Conservation (phyloP, 2,888 invertebrate genomes). For the Troides oblongomaculatus region DNA sequence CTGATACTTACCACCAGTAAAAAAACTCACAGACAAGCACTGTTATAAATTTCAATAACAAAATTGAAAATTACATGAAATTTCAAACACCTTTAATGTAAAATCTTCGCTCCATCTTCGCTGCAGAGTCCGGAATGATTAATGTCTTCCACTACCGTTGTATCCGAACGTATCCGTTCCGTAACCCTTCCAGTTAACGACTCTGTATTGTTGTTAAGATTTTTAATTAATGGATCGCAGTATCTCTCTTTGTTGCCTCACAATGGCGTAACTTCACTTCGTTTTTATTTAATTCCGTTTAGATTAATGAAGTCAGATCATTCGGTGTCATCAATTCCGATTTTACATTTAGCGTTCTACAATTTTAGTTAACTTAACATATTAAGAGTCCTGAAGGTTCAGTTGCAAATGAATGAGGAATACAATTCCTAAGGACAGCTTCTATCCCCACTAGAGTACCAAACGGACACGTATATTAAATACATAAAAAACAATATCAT, state of each 20-base stretch:
- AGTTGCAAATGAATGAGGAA: too few relatives aligned
- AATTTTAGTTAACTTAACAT: too few relatives aligned
- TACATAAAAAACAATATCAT: too few relatives aligned
- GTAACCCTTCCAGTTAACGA: constrained; percentile 42
- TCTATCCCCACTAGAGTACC: too few relatives aligned
- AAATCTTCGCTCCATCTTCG: constrained; percentile 27
- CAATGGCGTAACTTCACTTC: constrained; percentile 38
- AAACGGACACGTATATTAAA: too few relatives aligned
- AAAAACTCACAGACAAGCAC: too few relatives aligned
- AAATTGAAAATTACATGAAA: constrained; percentile 6
- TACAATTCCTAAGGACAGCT: too few relatives aligned
- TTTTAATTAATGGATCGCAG: constrained; percentile 47
- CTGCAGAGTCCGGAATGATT: constrained; percentile 33
- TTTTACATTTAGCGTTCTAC: too few relatives aligned
- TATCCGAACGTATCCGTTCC: constrained; percentile 34
- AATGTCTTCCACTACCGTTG: constrained; percentile 32
- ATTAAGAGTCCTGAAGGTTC: too few relatives aligned
- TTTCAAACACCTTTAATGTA: constrained; percentile 24
- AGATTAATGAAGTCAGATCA: constrained; percentile 27
- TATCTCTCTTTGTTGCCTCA: constrained; percentile 38
- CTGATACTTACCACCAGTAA: too few relatives aligned
- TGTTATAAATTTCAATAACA: background rate
- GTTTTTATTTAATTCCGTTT: constrained; percentile 33
- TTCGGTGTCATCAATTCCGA: background rate
- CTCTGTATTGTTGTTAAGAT: constrained; percentile 44